Conservation (phyloP, 2,113 vertebrate genomes). For the Ceyx melanurus region DNA sequence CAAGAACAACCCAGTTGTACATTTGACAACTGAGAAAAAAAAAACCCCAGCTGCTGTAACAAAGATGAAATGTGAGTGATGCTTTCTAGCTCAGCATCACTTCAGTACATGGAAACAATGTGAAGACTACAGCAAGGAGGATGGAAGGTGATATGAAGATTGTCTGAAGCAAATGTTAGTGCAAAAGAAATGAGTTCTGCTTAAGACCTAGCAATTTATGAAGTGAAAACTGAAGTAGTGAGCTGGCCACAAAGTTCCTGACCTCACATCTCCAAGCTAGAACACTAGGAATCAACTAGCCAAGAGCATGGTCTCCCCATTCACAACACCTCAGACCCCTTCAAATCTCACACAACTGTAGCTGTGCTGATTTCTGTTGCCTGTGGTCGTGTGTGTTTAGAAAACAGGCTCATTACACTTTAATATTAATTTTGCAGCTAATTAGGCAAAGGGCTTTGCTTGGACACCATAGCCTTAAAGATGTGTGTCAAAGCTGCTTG, state of each 20-base stretch:
- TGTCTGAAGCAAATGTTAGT: neutral
- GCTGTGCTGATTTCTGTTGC: neutral
- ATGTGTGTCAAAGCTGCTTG: neutral
- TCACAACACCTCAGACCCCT: neutral
- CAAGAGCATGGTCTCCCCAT: neutral
- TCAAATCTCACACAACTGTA: fast-evolving
- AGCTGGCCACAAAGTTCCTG: neutral
- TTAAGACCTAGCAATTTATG: neutral
- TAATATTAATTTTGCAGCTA: neutral
- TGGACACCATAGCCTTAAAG: neutral
- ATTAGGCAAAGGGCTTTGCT: neutral
- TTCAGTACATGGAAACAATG: neutral
- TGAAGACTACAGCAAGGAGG: neutral
- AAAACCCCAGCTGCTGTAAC: neutral
- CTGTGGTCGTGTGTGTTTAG: neutral
- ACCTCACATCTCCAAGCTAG: neutral
- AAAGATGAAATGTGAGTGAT: neutral
- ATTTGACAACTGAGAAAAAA: neutral
- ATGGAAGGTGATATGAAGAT: neutral
- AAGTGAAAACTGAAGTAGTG: neutral
- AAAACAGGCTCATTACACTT: neutral
- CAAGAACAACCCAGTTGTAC: neutral
- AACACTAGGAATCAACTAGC: neutral
- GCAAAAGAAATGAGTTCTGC: neutral
- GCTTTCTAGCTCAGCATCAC: neutral